Evolutionary conservation across 2,888 invertebrate species (phyloP), one percentile per base, ranked within the genome.

Genomic region (Amaurobius ferox): DNA sequence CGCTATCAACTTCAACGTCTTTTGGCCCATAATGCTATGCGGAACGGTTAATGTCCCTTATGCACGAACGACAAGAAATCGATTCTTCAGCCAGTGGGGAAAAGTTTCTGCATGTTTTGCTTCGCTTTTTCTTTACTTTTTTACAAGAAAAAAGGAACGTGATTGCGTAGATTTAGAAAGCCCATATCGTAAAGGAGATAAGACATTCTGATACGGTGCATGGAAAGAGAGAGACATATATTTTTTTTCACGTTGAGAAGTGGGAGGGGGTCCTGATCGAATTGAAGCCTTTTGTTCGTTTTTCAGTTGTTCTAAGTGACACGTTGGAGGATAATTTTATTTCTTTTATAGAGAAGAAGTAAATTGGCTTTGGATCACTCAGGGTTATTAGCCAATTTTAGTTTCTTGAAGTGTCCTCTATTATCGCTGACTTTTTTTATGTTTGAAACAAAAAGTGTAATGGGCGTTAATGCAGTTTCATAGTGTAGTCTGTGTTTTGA

Each of bases 101-200:
- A 55, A 55, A 55, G 55, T 55, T 55, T 55, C 55, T 55, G 55
- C 55, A 55, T 55, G 55, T 55, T 55, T 55, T 55, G 55, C 55
- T 55, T 23, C 23, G 55, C 55, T 55, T 1, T 1, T 23, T 55
- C 23, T 23, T 55, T 44, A 2, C n/a, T 55, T 55, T 23, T 55
- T 55, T 11, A 55, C 19, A 55, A 55, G 23, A 55, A 55, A 19
- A 11, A 23, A 11, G 55, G 55, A 23, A 55, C 55, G 55, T 55
- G 55, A 55, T 55, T 55, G 55, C 55, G 55, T 55, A 55, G 55
- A 55, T 23, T 55, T 23, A 55, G 55, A 55, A 23, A n/a, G 55
- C 2, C 55, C 55, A 55, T 55, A 55, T 55, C 55, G 55, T 55
- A 55, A 55, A 55, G 55, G 55, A 55, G 55, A 55, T 55, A 55